Percentiles rank a stretch among this genome's conserved stretches.
These are phyloP conservation scores for Drosophila micromelanica DNA, from an alignment of 1,140 invertebrate species.

Conservation along the genomic window DNA sequence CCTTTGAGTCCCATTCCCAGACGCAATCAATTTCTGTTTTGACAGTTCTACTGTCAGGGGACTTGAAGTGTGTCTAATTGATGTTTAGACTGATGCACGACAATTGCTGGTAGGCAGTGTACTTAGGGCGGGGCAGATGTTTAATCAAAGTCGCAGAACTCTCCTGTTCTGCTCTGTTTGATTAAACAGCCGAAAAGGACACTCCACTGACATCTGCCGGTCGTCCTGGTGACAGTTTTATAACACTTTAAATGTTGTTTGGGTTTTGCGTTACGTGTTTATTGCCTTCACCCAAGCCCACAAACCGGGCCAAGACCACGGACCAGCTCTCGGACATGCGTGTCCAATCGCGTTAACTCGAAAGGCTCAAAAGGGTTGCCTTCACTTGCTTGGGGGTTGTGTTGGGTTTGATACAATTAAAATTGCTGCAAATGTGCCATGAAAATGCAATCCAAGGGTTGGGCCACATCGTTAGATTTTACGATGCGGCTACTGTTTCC, in stretches of 20 bases:
- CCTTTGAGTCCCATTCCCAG: slow-evolving; percentile 58
- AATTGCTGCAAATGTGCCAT: slow-evolving; percentile 77
- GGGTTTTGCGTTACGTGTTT: slow-evolving; percentile 71
- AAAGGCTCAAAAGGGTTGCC: slow-evolving; percentile 62
- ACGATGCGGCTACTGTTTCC: slow-evolving; percentile 60
- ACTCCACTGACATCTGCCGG: slow-evolving; percentile 66
- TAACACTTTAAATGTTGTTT: slow-evolving; percentile 77
- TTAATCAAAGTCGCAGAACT: slow-evolving; percentile 17
- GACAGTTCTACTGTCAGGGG: slow-evolving; percentile 68
- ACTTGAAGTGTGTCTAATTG: slow-evolving; percentile 80
- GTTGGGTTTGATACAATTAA: slow-evolving; percentile 68
- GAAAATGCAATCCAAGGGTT: slow-evolving; percentile 73
- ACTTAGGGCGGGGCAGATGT: slow-evolving; percentile 54
- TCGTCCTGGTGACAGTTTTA: slow-evolving; percentile 78
- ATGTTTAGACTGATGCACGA: slow-evolving; percentile 43
- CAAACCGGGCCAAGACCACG: background rate
- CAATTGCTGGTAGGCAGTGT: background rate
- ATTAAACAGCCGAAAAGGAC: slow-evolving; percentile 34
- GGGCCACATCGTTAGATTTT: slow-evolving; percentile 76
- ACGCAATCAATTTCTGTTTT: slow-evolving; percentile 81
- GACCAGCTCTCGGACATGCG: slow-evolving; percentile 69
- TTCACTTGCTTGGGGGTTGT: slow-evolving; percentile 6
- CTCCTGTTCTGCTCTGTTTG: slow-evolving; percentile 26
- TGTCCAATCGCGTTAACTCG: slow-evolving; percentile 78
- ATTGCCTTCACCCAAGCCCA: slow-evolving; percentile 44